A percentile compares a stretch with the other conserved stretches of the same genome.
phyloP scores from a whole-genome alignment of 2,888 invertebrate genomes.

The Nasonia oneida region DNA sequence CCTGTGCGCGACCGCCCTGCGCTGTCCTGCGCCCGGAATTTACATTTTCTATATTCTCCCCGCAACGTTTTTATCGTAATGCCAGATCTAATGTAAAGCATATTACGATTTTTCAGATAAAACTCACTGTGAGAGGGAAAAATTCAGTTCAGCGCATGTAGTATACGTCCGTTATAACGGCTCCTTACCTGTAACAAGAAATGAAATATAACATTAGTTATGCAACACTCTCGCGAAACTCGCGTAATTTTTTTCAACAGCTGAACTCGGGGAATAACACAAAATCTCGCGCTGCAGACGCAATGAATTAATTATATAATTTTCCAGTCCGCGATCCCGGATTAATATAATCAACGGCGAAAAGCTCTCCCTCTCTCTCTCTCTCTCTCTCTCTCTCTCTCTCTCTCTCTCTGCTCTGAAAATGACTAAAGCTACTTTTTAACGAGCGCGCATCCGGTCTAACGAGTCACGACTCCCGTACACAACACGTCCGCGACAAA shows the following conservation, averaged over 20 bases:
- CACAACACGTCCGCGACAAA: neutral
- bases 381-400: neutral
- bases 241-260: no score
- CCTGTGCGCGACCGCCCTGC: no score
- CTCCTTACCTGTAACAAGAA: neutral
- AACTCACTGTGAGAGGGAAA: neutral
- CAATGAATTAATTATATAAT: neutral
- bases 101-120: slow-evolving; percentile 1
- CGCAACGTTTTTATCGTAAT: neutral
- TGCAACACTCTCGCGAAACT: no score
- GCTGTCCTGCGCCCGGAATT: neutral
- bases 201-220: neutral
- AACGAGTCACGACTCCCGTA: neutral
- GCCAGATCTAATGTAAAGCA: neutral
- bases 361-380: neutral
- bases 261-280: no score
- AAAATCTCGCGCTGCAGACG: no score
- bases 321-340: neutral
- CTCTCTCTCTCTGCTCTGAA: neutral
- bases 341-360: slow-evolving; percentile 10
- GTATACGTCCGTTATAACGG: neutral
- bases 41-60: neutral
- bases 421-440: slow-evolving; percentile 17
- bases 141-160: neutral
- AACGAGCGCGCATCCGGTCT: neutral